phyloP scores from a whole-genome alignment of 2,113 vertebrate species.

The Zeus faber region DNA sequence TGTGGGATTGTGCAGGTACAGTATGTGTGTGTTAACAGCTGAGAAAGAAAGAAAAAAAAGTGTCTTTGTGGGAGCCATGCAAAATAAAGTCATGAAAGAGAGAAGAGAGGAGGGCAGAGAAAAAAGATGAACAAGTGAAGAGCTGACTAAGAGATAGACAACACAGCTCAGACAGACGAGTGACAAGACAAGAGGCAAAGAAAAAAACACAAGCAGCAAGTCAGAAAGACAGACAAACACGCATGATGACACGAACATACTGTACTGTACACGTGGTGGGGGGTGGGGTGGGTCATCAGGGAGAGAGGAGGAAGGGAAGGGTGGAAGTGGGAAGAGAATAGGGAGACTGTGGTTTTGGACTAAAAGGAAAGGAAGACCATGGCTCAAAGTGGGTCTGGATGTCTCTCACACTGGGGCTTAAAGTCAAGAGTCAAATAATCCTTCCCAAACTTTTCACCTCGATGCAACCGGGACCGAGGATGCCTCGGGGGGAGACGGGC shows the following conservation, averaged over 20 bases:
- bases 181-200: constrained; percentile 64
- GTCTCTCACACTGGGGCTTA: constrained; percentile 80
- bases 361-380: constrained; percentile 72
- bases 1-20: neutral
- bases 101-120: constrained; percentile 35
- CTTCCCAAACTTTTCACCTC: constrained; percentile 41
- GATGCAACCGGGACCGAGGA: constrained; percentile 35
- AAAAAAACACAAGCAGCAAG: constrained; percentile 70
- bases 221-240: constrained; percentile 54
- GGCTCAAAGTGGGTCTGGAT: constrained; percentile 68
- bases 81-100: constrained; percentile 48
- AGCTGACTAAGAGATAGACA: constrained; percentile 11
- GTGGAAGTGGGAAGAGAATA: constrained; percentile 69
- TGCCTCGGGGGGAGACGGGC: constrained; percentile 10
- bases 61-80: constrained; percentile 67
- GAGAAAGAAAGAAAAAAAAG: no score
- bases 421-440: constrained; percentile 66
- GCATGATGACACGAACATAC: constrained; percentile 54
- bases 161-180: constrained; percentile 42
- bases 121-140: constrained; percentile 55
- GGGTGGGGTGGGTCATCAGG: constrained; percentile 37
- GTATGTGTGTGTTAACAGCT: neutral
- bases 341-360: constrained; percentile 77
- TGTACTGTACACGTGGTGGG: constrained; percentile 51
- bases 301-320: constrained; percentile 50